A percentile compares a stretch with the other conserved stretches of the same genome.
phyloP scores from a whole-genome alignment of 2,797 vertebrate species.

The Lithobates sylvaticus region DNA sequence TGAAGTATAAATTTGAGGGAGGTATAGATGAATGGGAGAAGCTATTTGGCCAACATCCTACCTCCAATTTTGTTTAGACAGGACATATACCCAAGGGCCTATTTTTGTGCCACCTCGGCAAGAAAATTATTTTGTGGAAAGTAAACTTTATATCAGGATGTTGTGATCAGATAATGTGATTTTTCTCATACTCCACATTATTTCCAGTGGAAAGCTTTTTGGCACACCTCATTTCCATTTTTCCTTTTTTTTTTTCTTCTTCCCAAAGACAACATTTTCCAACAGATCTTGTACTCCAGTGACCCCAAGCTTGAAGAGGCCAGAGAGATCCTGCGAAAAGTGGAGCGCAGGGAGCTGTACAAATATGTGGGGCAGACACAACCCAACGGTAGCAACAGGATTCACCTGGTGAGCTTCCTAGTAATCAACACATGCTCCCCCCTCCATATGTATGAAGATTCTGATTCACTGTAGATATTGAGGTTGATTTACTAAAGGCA shows the following conservation, averaged over 20 bases:
- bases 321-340: conserved; percentile 81
- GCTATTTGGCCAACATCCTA: no score
- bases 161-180: not conserved
- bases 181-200: not conserved
- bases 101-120: no score
- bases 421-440: not conserved
- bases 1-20: not conserved
- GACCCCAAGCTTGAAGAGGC: conserved; percentile 78
- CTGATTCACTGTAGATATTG: no score
- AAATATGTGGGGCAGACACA: conserved; percentile 90
- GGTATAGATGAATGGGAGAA: not conserved
- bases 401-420: conserved; percentile 75
- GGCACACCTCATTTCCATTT: not conserved
- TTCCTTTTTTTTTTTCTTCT: conserved; percentile 53
- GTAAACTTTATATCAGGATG: no score
- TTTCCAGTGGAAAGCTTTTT: not conserved
- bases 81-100: no score
- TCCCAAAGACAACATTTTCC: conserved; percentile 85
- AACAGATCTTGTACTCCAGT: conserved; percentile 89
- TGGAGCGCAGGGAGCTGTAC: conserved; percentile 85
- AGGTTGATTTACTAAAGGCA: no score
- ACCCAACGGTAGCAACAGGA: conserved; percentile 60
- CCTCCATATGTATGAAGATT: no score
- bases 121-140: no score
- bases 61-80: no score